These are phyloP conservation scores for Amphilophus citrinellus DNA, from an alignment of 2,113 vertebrate genomes.

Conservation along the genomic window DNA sequence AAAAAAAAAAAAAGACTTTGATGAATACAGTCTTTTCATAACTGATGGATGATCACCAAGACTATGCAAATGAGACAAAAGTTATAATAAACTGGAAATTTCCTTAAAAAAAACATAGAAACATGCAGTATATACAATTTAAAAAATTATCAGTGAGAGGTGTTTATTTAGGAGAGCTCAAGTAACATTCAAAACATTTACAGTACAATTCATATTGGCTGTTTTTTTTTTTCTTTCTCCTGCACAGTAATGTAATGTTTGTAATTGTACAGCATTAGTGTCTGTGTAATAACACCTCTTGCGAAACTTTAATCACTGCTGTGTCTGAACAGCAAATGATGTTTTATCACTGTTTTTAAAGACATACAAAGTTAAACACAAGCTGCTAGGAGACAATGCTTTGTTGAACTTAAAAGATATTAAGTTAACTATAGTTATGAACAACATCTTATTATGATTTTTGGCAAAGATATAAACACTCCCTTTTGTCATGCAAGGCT, in stretches of 20 bases:
- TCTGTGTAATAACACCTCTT: slow-evolving; percentile 27
- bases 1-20: background rate
- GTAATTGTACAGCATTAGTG: slow-evolving; percentile 30
- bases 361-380: slow-evolving; percentile 34
- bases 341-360: slow-evolving; percentile 53
- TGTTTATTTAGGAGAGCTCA: slow-evolving; percentile 9
- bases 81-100: background rate
- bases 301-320: slow-evolving; percentile 57
- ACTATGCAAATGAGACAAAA: background rate
- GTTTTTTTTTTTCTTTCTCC: background rate
- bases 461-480: slow-evolving; percentile 27
- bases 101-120: background rate
- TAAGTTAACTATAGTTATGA: slow-evolving; percentile 17
- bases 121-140: background rate
- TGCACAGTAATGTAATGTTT: background rate
- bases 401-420: slow-evolving; percentile 8
- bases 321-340: slow-evolving; percentile 26
- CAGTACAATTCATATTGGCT: background rate
- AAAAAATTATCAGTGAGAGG: background rate
- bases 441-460: slow-evolving; percentile 37
- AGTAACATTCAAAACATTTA: background rate
- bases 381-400: slow-evolving; percentile 38
- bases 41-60: background rate
- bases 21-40: background rate
- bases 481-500: slow-evolving; percentile 2